Base-by-base conservation (phyloP, 2,888 invertebrate species). In the Resseliella maxima region DNA sequence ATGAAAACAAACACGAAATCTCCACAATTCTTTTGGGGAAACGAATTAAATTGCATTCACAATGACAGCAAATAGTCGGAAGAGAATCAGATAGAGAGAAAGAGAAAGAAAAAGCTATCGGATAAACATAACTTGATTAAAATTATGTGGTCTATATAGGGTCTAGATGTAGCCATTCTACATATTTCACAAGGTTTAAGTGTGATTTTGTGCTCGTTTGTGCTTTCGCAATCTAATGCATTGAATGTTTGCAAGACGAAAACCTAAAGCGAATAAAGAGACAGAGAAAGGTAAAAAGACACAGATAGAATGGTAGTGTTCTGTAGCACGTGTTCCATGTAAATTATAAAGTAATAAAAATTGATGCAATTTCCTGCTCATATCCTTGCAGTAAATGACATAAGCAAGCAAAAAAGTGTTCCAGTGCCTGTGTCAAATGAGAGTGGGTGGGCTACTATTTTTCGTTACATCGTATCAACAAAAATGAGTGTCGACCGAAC, bases 331-430 rank as follows among this genome's bases (percentile, higher is more conserved):
- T 72, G 72, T 35, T 72, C 72, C 31, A 72, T 72, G 72, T 72
- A 72, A 72, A 72, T 72, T 72, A 72, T 72, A 72, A 72, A 72
- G 72, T 72, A 72, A 72, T 72, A 72, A 72, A 72, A 72, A 72
- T 72, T 72, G 72, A 72, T 72, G 72, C 72, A 72, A 72, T 72
- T 72, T 72, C 72, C 72, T 27, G 72, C 35, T 72, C 72, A 72
- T 72, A 72, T 72, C 72, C 72, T 72, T 31, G 15, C 72, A 72
- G 15, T 72, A 72, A 72, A 72, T 72, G 72, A 31, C 72, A 72
- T 35, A 72, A 27, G 72, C 72, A 72, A 72, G 2, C 72, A 72
- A 72, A 72, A 72, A 27, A 6, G n/a, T 1, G 59, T 24, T 59
- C 24, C 5, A 3, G 2, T 59, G 6, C 6, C 12, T 24, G 59